Evolutionary conservation across 1,140 invertebrate genomes (phyloP).

Genomic region (Atta texana): DNA sequence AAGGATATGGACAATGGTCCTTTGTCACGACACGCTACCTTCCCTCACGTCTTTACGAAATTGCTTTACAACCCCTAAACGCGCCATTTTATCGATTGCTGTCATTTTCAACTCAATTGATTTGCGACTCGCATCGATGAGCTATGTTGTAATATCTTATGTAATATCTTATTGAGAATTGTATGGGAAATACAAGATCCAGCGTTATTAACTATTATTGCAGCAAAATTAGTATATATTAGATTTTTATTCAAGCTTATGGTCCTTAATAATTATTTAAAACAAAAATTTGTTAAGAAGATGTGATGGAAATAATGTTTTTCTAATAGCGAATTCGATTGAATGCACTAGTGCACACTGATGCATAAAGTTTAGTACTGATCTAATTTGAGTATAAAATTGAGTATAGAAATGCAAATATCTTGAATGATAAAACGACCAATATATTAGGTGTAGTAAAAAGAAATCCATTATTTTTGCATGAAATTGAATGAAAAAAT

Average conservation of each 20-base stretch:
- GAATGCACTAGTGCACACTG: no score
- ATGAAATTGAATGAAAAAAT: no score
- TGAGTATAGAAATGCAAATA: no score
- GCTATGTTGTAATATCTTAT: background rate
- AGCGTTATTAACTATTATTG: constrained; percentile 8
- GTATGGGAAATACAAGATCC: background rate
- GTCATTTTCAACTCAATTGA: constrained; percentile 53
- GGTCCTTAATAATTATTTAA: background rate
- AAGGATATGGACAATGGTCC: constrained; percentile 58
- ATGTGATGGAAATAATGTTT: background rate
- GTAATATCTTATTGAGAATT: constrained; percentile 28
- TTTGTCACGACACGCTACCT: constrained; percentile 57
- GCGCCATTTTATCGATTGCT: constrained; percentile 45
- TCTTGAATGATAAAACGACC: no score
- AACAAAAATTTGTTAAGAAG: background rate
- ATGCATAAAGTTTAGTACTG: no score
- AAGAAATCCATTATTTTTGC: no score
- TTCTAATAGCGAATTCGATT: background rate
- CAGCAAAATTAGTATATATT: background rate
- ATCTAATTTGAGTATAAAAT: no score
- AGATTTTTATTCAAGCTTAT: constrained; percentile 21
- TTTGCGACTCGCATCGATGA: constrained; percentile 6
- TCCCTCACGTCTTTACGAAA: constrained; percentile 56
- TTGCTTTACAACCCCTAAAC: constrained; percentile 58
- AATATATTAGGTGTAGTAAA: no score